Conservation (phyloP, 2,113 vertebrate genomes). For the Gracilinanus agilis region DNA sequence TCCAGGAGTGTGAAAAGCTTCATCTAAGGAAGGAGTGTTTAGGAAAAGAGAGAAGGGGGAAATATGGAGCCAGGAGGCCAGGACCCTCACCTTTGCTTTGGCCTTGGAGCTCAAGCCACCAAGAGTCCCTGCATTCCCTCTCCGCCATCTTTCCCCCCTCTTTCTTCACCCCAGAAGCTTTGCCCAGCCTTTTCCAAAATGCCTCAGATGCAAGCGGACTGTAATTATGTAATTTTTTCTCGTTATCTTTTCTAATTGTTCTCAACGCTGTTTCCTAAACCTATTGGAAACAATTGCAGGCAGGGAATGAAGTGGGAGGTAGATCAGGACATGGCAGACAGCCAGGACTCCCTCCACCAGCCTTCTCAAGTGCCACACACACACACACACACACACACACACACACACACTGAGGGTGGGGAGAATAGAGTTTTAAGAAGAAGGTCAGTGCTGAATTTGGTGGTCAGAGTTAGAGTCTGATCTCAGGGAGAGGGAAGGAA, state of each 20-base stretch:
- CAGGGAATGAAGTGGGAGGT: conserved; percentile 83
- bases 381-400: too few relatives aligned
- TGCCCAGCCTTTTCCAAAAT: conserved; percentile 68
- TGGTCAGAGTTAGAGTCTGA: neutral
- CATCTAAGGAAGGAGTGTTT: neutral
- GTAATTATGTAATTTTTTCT: conserved; percentile 91
- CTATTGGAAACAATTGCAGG: conserved; percentile 87
- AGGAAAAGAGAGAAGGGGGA: neutral
- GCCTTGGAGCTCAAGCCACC: too few relatives aligned
- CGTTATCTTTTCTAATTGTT: conserved; percentile 90
- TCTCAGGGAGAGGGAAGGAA: neutral
- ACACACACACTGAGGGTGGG: neutral
- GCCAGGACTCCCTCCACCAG: conserved; percentile 51
- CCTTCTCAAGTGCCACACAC: conserved; percentile 56
- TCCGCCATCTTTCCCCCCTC: neutral
- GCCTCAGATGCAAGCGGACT: conserved; percentile 81
- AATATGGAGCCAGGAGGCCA: neutral
- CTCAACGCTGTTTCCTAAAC: conserved; percentile 86
- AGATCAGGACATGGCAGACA: conserved; percentile 76
- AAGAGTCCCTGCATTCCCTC: neutral
- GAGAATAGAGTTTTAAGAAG: neutral
- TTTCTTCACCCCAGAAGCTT: conserved; percentile 62
- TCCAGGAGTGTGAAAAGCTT: neutral
- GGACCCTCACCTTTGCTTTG: too few relatives aligned
- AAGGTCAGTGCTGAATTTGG: neutral